These are phyloP conservation scores for Toxostoma redivivum DNA, from an alignment of 2,113 vertebrate species.

Conservation along the genomic window DNA sequence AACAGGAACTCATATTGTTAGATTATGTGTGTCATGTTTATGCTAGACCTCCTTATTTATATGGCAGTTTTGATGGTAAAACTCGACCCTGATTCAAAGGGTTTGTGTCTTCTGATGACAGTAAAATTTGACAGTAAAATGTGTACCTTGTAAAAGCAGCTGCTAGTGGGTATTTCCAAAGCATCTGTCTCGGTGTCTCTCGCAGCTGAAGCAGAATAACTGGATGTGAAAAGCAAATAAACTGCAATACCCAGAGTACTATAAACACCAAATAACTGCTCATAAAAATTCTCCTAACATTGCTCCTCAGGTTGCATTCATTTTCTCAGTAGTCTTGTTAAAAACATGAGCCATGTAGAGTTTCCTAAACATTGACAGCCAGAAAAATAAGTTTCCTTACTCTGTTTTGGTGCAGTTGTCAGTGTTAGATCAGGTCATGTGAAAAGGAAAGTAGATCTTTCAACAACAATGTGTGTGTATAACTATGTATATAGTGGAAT, in stretches of 20 bases:
- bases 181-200: neutral
- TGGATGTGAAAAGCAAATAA: conserved; percentile 30
- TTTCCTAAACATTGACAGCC: neutral
- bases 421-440: neutral
- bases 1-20: neutral
- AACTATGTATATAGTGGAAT: neutral
- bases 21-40: neutral
- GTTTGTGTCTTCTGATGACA: neutral
- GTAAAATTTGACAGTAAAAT: neutral
- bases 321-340: conserved; percentile 21
- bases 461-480: neutral
- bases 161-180: neutral
- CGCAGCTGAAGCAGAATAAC: neutral
- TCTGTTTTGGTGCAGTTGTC: neutral
- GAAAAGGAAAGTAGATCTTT: neutral
- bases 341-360: neutral
- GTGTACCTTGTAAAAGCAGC: neutral
- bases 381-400: neutral
- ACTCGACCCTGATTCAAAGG: neutral
- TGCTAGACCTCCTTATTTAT: neutral
- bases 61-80: neutral
- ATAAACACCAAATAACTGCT: conserved; percentile 16
- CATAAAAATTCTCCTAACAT: conserved; percentile 9
- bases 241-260: neutral
- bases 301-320: neutral